Conservation (phyloP, 2,797 vertebrate genomes). For the Staurois parvus region DNA sequence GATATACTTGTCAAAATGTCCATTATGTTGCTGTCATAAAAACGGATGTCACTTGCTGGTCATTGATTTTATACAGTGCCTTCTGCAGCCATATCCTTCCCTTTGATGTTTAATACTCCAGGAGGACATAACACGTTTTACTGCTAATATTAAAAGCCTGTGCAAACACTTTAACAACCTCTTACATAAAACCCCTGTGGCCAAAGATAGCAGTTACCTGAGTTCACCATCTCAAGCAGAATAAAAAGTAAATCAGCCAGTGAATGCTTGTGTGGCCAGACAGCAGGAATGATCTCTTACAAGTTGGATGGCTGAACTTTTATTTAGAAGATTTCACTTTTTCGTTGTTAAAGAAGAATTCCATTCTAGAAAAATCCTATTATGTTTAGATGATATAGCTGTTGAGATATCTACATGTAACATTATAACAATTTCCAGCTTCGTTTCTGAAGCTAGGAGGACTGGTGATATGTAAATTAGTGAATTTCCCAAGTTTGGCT, state of each 20-base stretch:
- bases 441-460: no score
- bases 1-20: constrained; percentile 4
- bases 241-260: neutral
- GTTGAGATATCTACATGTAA: no score
- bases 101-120: constrained; percentile 42
- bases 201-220: neutral
- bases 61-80: constrained; percentile 37
- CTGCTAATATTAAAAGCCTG: constrained; percentile 19
- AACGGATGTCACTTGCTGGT: constrained; percentile 5
- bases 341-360: no score
- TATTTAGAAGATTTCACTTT: neutral
- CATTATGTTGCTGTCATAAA: constrained; percentile 1
- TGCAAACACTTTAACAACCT: constrained; percentile 6
- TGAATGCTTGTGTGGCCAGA: neutral
- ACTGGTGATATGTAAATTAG: no score
- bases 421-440: no score
- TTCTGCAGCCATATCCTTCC: neutral
- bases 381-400: no score
- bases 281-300: neutral
- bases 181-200: constrained; percentile 8
- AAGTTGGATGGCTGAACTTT: neutral
- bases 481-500: no score
- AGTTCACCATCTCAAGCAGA: neutral
- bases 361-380: no score
- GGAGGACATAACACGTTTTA: constrained; percentile 17